phyloP scores from a whole-genome alignment of 2,113 vertebrate genomes.

The Heterotilapia buettikoferi region DNA sequence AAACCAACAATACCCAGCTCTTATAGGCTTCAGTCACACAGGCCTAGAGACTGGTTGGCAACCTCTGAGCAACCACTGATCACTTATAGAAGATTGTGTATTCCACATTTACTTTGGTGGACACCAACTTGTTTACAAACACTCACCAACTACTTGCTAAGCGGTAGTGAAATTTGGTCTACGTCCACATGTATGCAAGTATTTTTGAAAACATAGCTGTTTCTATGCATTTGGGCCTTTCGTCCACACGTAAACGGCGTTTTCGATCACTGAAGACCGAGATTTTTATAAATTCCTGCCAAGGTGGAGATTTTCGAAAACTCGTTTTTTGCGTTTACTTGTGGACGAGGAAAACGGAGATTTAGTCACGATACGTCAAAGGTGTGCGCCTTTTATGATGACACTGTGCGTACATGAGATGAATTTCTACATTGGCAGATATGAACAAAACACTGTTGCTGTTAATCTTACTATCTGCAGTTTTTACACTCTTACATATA shows the following conservation, averaged over 20 bases:
- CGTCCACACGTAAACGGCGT: accelerated
- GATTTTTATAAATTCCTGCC: background rate
- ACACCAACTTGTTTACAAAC: background rate
- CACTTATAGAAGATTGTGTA: background rate
- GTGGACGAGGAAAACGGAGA: background rate
- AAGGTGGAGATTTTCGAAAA: background rate
- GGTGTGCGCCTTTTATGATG: background rate
- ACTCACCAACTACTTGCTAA: background rate
- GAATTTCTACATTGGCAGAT: background rate
- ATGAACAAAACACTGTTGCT: background rate
- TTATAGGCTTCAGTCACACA: background rate
- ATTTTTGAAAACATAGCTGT: background rate
- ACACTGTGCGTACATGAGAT: background rate
- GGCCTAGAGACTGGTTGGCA: background rate
- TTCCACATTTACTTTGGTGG: background rate
- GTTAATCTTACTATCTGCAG: background rate
- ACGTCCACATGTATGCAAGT: background rate
- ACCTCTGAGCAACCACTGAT: background rate
- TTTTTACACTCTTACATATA: background rate
- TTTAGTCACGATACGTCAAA: background rate
- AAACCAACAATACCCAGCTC: background rate
- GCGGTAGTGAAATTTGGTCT: accelerated
- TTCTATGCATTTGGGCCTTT: background rate
- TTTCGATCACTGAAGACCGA: no score
- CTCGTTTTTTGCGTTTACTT: accelerated